Percentiles rank a stretch among this genome's conserved stretches.
These are phyloP conservation scores for Ellobius talpinus DNA, from an alignment of 2,113 vertebrate species.

Conservation along the genomic window DNA sequence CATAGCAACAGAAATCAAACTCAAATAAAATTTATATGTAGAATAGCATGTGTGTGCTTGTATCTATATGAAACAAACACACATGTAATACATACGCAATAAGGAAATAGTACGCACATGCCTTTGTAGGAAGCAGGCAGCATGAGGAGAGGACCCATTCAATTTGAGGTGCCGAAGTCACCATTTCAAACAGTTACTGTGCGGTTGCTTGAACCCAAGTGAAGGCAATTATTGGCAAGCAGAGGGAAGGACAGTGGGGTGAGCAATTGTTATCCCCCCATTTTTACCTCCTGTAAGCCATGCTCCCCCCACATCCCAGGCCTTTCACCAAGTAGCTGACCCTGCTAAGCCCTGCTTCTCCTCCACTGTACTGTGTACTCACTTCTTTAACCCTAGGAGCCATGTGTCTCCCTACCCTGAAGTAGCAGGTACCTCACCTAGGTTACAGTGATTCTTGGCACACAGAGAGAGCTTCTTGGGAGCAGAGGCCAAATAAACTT, in stretches of 20 bases:
- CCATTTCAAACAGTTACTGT: neutral
- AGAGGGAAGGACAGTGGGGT: neutral
- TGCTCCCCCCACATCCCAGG: neutral
- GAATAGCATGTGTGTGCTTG: neutral
- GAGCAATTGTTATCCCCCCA: neutral
- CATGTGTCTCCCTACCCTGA: conserved; percentile 28
- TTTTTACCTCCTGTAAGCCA: neutral
- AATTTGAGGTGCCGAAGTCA: neutral
- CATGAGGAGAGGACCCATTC: neutral
- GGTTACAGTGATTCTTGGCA: neutral
- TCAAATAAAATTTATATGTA: neutral
- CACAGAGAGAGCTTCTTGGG: conserved; percentile 20
- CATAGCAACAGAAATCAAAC: neutral
- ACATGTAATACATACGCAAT: neutral
- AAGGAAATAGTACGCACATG: rapidly evolving
- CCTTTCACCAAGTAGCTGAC: neutral
- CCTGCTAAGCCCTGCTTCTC: neutral
- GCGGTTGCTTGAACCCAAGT: neutral
- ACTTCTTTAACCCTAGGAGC: neutral
- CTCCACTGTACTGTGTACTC: neutral
- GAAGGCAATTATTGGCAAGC: neutral
- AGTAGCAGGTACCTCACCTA: conserved; percentile 39
- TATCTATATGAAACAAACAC: neutral
- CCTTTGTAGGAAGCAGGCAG: neutral
- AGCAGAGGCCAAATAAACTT: conserved; percentile 3